Conservation (phyloP, 2,113 vertebrate species). For the Ailuropoda melanoleuca region DNA sequence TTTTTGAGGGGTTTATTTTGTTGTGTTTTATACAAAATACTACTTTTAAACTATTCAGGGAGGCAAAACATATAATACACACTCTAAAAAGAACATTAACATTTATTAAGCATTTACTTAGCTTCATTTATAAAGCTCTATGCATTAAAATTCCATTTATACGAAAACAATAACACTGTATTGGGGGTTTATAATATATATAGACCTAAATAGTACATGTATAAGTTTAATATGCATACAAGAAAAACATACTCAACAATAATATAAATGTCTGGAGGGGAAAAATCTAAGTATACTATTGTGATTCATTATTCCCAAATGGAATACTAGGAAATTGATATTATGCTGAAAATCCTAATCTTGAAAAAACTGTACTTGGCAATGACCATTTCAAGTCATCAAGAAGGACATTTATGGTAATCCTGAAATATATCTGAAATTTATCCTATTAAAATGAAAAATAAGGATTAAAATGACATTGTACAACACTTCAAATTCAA, state of each 20-base stretch:
- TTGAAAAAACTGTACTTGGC: background rate
- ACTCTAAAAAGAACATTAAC: background rate
- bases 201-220: background rate
- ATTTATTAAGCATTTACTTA: background rate
- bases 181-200: background rate
- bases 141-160: slow-evolving; percentile 45
- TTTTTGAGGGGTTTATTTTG: background rate
- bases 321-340: background rate
- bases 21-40: slow-evolving; percentile 25
- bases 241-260: background rate
- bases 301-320: background rate
- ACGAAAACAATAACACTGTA: background rate
- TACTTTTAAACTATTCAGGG: slow-evolving; percentile 28
- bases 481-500: background rate
- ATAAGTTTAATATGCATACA: background rate
- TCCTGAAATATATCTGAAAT: slow-evolving; percentile 25
- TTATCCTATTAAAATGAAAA: slow-evolving; percentile 34
- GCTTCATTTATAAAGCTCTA: background rate
- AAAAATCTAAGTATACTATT: background rate
- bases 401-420: slow-evolving; percentile 9
- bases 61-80: background rate
- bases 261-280: background rate
- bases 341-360: slow-evolving; percentile 14
- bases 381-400: background rate
- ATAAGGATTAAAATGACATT: background rate